A percentile compares a stretch with the other conserved stretches of the same genome.
These are phyloP conservation scores for Drosophila austrosaltans DNA, from an alignment of 2,888 invertebrate species.

Conservation along the genomic window DNA sequence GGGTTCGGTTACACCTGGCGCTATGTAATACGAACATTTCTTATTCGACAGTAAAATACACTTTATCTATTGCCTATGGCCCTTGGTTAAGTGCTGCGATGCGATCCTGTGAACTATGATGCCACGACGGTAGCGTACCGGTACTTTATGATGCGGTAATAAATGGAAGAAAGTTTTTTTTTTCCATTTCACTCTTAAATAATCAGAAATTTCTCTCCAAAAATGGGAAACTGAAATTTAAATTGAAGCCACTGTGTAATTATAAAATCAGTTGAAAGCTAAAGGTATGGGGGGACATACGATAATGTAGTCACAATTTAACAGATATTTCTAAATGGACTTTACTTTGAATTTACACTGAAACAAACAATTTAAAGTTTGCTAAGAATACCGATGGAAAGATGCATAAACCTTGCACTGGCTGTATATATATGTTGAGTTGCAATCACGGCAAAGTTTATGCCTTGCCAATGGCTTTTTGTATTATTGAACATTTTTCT, in stretches of 20 bases:
- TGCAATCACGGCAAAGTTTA: no score
- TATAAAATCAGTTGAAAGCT: no score
- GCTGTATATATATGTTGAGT: no score
- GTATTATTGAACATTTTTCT: background rate
- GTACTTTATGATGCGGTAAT: background rate
- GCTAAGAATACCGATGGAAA: background rate
- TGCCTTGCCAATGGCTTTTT: background rate
- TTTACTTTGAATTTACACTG: background rate
- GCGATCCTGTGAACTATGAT: constrained; percentile 5
- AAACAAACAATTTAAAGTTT: background rate
- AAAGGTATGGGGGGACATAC: no score
- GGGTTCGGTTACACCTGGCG: constrained; percentile 52
- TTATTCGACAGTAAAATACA: constrained; percentile 17
- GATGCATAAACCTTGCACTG: no score
- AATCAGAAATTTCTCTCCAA: no score
- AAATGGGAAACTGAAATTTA: no score
- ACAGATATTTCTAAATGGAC: no score
- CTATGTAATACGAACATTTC: constrained; percentile 17
- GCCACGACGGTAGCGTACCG: background rate
- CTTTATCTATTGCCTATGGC: constrained; percentile 12
- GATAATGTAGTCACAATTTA: no score
- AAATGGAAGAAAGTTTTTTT: background rate
- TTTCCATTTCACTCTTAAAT: no score
- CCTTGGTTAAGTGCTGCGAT: constrained; percentile 5
- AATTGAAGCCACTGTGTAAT: no score